These are phyloP conservation scores for Bombyx mandarina DNA, from an alignment of 1,140 invertebrate species.

Conservation along the genomic window DNA sequence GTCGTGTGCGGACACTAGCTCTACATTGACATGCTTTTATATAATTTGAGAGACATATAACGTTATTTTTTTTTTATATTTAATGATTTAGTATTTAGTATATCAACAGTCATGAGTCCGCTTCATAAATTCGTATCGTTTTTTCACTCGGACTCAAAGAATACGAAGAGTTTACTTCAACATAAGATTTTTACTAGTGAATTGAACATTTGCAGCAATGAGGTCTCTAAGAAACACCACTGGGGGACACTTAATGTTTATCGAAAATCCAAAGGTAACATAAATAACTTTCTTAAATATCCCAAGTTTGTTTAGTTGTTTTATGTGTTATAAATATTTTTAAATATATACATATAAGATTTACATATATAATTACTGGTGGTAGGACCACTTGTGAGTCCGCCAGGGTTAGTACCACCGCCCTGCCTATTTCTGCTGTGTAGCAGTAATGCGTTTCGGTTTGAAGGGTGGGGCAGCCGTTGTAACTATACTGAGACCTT, in stretches of 20 bases:
- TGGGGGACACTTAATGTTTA: slow-evolving; percentile 41
- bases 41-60: not conserved
- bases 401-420: no score
- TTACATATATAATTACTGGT: no score
- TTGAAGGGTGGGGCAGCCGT: no score
- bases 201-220: slow-evolving; percentile 46
- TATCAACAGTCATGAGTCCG: slow-evolving; percentile 35
- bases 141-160: slow-evolving; percentile 51
- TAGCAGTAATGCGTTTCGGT: no score
- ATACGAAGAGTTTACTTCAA: slow-evolving; percentile 36
- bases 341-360: not conserved
- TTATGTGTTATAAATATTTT: not conserved
- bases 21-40: no score
- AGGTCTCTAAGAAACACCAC: slow-evolving; percentile 36
- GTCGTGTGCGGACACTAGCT: no score
- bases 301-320: not conserved
- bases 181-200: slow-evolving; percentile 58
- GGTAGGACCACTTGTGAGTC: no score
- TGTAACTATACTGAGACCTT: no score
- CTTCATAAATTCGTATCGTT: slow-evolving; percentile 58
- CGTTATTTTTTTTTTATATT: not conserved
- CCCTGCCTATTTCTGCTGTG: no score
- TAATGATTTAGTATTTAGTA: not conserved
- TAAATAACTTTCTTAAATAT: not conserved
- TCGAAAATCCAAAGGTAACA: slow-evolving; percentile 37